phyloP scores from a whole-genome alignment of 2,888 invertebrate species.

The Clitarchus hookeri region DNA sequence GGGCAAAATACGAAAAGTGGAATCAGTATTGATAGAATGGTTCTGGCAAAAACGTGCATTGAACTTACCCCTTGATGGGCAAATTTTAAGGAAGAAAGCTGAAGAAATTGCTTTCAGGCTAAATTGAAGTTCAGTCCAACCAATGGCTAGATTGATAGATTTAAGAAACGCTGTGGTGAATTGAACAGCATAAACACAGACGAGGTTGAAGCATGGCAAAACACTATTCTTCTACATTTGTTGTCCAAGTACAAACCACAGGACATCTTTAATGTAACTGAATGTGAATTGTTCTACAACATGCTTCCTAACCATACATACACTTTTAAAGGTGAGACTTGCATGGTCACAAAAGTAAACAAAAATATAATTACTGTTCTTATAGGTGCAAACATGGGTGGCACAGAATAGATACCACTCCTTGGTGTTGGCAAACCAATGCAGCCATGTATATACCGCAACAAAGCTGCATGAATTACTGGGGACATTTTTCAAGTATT shows the following conservation, averaged over 20 bases:
- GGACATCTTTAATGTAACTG: too few species aligned
- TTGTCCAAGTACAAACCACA: too few species aligned
- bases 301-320: background rate
- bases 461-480: background rate
- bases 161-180: constrained; percentile 39
- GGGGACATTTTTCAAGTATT: background rate
- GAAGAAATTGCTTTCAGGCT: constrained; percentile 36
- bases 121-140: constrained; percentile 41
- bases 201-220: constrained; percentile 38
- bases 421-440: constrained; percentile 21
- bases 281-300: background rate
- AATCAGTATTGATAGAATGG: background rate
- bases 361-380: constrained; percentile 24
- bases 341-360: background rate
- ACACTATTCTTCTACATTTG: background rate
- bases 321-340: constrained; percentile 25
- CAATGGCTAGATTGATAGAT: constrained; percentile 40
- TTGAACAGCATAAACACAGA: constrained; percentile 18
- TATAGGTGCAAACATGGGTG: constrained; percentile 20
- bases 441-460: background rate
- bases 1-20: background rate
- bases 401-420: constrained; percentile 22
- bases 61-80: constrained; percentile 34
- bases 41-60: background rate
- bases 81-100: constrained; percentile 40